Evolutionary conservation across 2,113 vertebrate genomes (phyloP).

Genomic region (Trichechus manatus): DNA sequence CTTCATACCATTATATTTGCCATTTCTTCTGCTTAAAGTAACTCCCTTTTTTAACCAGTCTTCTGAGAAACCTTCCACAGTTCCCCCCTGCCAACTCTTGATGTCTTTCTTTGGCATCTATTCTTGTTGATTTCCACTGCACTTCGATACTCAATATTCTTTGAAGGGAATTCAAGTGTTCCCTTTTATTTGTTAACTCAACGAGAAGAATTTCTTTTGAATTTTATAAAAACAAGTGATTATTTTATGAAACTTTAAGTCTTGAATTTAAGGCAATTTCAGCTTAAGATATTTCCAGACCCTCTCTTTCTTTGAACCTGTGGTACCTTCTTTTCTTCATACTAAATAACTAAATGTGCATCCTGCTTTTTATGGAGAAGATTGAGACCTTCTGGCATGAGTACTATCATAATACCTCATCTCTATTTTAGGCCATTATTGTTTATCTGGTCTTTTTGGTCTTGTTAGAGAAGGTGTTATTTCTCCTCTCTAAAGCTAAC

Average conservation of each 20-base stretch:
- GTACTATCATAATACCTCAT: not conserved
- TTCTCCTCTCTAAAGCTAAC: not conserved
- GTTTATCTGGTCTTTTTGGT: not conserved
- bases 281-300: not conserved
- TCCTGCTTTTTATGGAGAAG: not conserved
- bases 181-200: not conserved
- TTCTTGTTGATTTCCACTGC: not conserved
- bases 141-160: slow-evolving; percentile 34
- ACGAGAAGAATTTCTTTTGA: not conserved
- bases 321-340: not conserved
- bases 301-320: not conserved
- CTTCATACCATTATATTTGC: not conserved
- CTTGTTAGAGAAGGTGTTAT: not conserved
- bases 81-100: not conserved
- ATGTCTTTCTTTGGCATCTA: not conserved
- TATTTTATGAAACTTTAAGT: not conserved
- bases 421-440: not conserved
- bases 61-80: not conserved
- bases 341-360: not conserved
- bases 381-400: not conserved
- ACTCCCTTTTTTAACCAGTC: not conserved
- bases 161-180: not conserved
- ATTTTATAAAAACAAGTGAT: slow-evolving; percentile 17
- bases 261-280: slow-evolving; percentile 44
- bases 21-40: slow-evolving; percentile 44